A percentile compares a stretch with the other conserved stretches of the same genome.
phyloP scores from a whole-genome alignment of 1,140 invertebrate genomes.

The Batillaria attramentaria region DNA sequence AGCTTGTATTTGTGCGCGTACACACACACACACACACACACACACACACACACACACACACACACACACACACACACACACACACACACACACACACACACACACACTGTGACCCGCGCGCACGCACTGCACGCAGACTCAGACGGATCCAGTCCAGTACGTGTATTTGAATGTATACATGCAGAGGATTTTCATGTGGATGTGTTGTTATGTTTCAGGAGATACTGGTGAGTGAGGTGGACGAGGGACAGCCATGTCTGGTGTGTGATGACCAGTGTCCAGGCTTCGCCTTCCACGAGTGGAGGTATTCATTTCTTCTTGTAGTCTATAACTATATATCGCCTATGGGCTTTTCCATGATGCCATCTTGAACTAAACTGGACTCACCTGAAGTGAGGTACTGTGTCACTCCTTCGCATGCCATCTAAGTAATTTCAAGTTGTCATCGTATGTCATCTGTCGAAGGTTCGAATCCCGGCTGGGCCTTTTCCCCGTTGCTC shows the following conservation, averaged over 20 bases:
- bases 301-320: slow-evolving; percentile 80
- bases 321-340: not conserved
- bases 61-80: not conserved
- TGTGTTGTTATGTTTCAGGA: slow-evolving; percentile 76
- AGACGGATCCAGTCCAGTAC: not conserved
- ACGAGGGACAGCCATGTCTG: slow-evolving; percentile 87
- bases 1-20: not conserved
- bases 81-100: not conserved
- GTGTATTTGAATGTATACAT: not conserved
- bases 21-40: not conserved
- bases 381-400: not conserved
- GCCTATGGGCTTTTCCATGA: not conserved
- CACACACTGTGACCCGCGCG: not conserved
- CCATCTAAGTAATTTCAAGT: too few species aligned
- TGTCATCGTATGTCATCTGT: too few species aligned
- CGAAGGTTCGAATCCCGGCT: too few species aligned
- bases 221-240: slow-evolving; percentile 85
- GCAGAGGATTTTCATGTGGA: not conserved
- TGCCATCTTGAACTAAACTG: not conserved
- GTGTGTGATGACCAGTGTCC: slow-evolving; percentile 85
- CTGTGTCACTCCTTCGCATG: not conserved
- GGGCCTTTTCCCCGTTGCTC: too few species aligned
- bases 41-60: not conserved
- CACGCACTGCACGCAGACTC: not conserved
- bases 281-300: slow-evolving; percentile 85